phyloP scores from a whole-genome alignment of 2,888 invertebrate species.

The Agriopis aurantiaria region DNA sequence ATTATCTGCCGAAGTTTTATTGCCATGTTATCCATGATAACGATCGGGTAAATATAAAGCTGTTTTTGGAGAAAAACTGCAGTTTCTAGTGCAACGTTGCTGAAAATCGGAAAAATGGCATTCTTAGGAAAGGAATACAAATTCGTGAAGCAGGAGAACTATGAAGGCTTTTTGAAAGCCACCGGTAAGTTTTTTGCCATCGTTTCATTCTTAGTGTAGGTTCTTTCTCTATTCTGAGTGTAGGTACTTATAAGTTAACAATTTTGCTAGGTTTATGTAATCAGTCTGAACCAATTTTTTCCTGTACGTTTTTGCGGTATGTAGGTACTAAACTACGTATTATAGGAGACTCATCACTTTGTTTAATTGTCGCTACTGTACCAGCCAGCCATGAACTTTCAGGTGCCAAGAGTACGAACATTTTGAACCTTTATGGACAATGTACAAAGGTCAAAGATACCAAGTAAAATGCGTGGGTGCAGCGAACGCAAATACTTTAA shows the following conservation, averaged over 20 bases:
- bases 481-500: too few species aligned
- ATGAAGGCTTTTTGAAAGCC: constrained; percentile 54
- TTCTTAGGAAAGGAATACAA: constrained; percentile 56
- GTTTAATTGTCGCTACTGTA: too few species aligned
- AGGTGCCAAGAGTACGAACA: too few species aligned
- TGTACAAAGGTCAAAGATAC: too few species aligned
- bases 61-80: not conserved
- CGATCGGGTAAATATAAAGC: constrained; percentile 1
- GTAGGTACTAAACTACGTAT: too few species aligned
- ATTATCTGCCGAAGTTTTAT: constrained; percentile 6
- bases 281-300: too few species aligned
- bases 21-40: constrained; percentile 8
- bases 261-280: not conserved
- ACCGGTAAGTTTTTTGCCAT: constrained; percentile 47
- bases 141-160: constrained; percentile 55
- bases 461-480: too few species aligned
- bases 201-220: not conserved
- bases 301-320: too few species aligned
- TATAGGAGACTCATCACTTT: too few species aligned
- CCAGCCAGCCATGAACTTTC: too few species aligned
- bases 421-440: too few species aligned
- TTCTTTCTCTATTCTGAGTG: too few species aligned
- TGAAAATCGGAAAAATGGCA: constrained; percentile 49
- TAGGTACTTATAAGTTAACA: not conserved
- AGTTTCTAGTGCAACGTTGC: constrained; percentile 3